Evolutionary conservation across 2,888 invertebrate species (phyloP).

Genomic region (Drepana falcataria): DNA sequence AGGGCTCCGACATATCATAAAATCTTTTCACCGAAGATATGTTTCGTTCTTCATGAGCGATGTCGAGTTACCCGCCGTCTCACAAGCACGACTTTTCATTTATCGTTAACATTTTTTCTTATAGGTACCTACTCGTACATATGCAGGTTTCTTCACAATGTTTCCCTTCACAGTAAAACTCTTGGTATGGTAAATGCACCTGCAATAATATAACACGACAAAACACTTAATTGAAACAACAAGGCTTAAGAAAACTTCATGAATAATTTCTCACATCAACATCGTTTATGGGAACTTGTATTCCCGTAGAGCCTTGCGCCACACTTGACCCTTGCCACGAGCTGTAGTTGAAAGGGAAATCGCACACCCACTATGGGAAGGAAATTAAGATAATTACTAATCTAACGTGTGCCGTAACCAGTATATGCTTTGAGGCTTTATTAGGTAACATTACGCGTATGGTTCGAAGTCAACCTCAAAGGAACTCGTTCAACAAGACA

Average conservation of each 20-base stretch:
- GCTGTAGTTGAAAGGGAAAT: slow-evolving; percentile 37
- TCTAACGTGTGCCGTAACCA: slow-evolving; percentile 17
- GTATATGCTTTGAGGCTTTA: not conserved
- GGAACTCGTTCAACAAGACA: not conserved
- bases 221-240: not conserved
- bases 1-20: no score
- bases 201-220: no score
- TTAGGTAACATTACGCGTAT: not conserved
- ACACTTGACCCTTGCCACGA: slow-evolving; percentile 17
- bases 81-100: no score
- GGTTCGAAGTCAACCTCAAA: not conserved
- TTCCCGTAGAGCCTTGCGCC: slow-evolving; percentile 12
- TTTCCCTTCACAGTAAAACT: no score
- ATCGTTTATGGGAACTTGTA: slow-evolving; percentile 12
- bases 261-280: slow-evolving; percentile 14
- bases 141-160: no score
- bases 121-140: no score
- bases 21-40: no score
- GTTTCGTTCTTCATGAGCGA: no score
- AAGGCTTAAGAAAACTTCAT: not conserved
- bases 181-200: no score
- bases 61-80: no score
- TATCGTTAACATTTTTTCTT: no score
- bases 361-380: slow-evolving; percentile 14
- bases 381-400: slow-evolving; percentile 23